A percentile compares a stretch with the other conserved stretches of the same genome.
Conservation (phyloP, 2,113 vertebrate species). For the Chloroceryle aenea region DNA sequence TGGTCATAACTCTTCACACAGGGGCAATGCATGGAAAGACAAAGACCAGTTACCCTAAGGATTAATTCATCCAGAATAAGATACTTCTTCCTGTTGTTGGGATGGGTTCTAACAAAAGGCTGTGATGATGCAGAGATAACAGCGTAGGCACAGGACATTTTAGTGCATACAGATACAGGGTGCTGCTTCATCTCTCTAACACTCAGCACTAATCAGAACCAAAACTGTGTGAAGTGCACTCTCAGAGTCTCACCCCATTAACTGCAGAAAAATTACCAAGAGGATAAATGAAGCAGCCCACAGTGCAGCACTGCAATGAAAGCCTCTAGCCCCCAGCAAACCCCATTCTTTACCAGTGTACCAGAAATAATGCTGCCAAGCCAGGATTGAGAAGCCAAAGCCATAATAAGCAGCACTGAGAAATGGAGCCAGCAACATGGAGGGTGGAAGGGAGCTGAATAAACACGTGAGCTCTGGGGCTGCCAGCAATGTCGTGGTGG, state of each 20-base stretch:
- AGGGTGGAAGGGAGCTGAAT: not conserved
- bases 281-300: not conserved
- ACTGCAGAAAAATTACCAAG: not conserved
- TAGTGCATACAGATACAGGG: not conserved
- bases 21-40: not conserved
- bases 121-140: not conserved
- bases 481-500: rapidly evolving
- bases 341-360: not conserved
- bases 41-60: not conserved
- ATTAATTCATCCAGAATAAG: not conserved
- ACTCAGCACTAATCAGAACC: not conserved
- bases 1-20: not conserved
- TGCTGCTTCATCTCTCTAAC: not conserved
- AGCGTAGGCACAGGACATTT: not conserved
- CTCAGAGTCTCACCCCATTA: not conserved
- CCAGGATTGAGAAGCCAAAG: rapidly evolving
- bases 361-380: not conserved
- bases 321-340: not conserved
- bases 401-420: not conserved
- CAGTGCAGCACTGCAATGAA: not conserved
- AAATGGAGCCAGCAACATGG: rapidly evolving
- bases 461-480: too few relatives aligned
- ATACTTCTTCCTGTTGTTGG: not conserved
- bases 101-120: not conserved
- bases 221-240: not conserved